Conservation (phyloP, 2,888 invertebrate species). For the Sycophila texana region DNA sequence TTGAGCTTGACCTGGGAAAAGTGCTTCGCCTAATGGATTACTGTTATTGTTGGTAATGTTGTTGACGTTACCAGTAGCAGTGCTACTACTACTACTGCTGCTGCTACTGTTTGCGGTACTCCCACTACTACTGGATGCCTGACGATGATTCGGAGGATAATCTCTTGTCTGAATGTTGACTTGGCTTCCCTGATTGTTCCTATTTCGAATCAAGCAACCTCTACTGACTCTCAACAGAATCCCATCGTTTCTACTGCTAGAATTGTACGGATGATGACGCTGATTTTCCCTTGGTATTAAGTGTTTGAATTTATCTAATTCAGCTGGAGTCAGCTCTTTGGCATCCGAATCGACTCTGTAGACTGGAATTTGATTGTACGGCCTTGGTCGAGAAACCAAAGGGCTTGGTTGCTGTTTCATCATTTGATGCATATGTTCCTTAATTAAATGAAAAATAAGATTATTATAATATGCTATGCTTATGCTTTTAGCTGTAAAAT, state of each 20-base stretch:
- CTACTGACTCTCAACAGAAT: conserved; percentile 58
- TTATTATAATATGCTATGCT: conserved; percentile 1
- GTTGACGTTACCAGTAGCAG: neutral
- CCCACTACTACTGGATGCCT: conserved; percentile 10
- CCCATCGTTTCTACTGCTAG: conserved; percentile 61
- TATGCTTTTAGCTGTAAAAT: neutral
- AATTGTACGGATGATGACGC: conserved; percentile 58
- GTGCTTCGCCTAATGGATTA: conserved; percentile 27
- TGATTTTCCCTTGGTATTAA: conserved; percentile 67
- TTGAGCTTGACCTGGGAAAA: conserved; percentile 20
- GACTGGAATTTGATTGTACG: conserved; percentile 77
- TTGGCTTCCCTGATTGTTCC: conserved; percentile 31
- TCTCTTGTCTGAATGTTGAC: conserved; percentile 43
- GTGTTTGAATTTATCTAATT: conserved; percentile 76
- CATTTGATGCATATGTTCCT: conserved; percentile 69
- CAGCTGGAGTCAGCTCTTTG: conserved; percentile 77
- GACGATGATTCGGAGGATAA: conserved; percentile 30
- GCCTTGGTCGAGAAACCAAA: conserved; percentile 61
- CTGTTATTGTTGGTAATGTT: neutral
- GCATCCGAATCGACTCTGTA: conserved; percentile 79
- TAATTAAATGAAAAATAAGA: conserved; percentile 25
- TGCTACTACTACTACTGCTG: conserved; percentile 1
- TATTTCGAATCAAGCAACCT: conserved; percentile 56
- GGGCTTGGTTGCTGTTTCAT: conserved; percentile 66
- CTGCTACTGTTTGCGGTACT: conserved; percentile 10